Conservation (phyloP, 2,797 vertebrate genomes). For the Lepilemur septentrionalis region DNA sequence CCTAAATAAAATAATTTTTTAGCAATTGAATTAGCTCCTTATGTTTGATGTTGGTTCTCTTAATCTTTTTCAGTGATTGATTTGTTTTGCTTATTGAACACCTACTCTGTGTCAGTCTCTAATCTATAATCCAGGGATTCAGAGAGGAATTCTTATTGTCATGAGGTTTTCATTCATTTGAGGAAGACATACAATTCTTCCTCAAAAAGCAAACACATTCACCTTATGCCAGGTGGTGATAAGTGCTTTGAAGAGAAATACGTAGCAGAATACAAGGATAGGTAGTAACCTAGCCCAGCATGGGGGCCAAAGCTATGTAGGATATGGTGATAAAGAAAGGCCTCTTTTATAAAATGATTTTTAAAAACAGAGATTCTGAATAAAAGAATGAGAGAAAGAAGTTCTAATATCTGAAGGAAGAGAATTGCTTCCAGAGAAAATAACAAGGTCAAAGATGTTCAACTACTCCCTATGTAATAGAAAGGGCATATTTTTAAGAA, state of each 20-base stretch:
- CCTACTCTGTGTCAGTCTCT: background rate
- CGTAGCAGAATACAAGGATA: background rate
- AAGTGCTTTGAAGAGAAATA: background rate
- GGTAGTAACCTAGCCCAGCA: background rate
- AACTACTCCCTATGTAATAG: background rate
- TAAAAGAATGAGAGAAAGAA: background rate
- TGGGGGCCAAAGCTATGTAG: background rate
- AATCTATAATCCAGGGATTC: background rate
- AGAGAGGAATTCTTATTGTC: background rate
- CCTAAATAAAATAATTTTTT: background rate
- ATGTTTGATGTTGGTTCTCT: background rate
- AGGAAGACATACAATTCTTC: background rate
- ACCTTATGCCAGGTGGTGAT: background rate
- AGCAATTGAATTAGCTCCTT: background rate
- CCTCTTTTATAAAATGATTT: background rate
- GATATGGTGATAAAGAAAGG: background rate
- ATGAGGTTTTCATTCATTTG: background rate
- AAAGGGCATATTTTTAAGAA: background rate
- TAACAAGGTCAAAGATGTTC: background rate
- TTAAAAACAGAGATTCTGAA: background rate
- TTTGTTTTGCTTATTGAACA: background rate
- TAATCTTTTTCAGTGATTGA: background rate
- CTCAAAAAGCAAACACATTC: background rate
- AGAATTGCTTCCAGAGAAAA: background rate
- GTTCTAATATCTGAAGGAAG: background rate